Base-by-base conservation (phyloP, 2,797 vertebrate genomes). In the Merluccius polli region DNA sequence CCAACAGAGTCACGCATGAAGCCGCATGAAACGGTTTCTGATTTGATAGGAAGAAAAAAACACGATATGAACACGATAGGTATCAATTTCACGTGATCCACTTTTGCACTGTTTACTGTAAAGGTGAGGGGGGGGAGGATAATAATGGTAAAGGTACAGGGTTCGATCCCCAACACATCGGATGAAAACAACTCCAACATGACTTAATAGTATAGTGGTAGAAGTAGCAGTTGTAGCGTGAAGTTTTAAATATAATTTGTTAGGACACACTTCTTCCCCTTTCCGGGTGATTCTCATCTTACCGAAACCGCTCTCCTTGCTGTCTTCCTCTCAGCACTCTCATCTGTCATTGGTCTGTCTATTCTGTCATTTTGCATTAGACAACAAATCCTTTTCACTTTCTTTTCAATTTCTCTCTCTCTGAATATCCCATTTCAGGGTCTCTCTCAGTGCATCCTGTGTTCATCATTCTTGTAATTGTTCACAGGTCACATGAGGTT, bases 1-100 rank as follows among this genome's bases (percentile, higher is more conserved):
- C 74, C 72, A 35, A 27, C 76, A 70, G 65, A 82, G 16, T 36
- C 70, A 71, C 12, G 35, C n/a, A 12, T 27, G 59, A 13, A 65
- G 59, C 59, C 59, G 9, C 11, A 27, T 65, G 10, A 65, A 27
- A 65, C 10, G n/a, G 8, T 59, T 65, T 65, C 24, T 65, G 59
- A 65, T 65, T 27, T 27, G 8, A 27, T 11, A 27, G 9, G n/a
- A 24, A 24, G 52, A n/a, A 5, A 10, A n/a, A 59, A 59, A 59
- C 21, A 59, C 6, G 1, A n/a, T 24, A 59, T 24, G n/a, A 27
- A 27, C 59, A 65, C 8, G 9, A 65, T n/a, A 29, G 59, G 24
- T 65, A 65, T 65, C 59, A 3, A 12, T n/a, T 65, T 27, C n/a
- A 65, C 8, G 59, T 65, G n/a, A 11, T 59, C n/a, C 11, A 3